Base-by-base conservation (phyloP, 2,797 vertebrate species). In the Bovichtus diacanthus region DNA sequence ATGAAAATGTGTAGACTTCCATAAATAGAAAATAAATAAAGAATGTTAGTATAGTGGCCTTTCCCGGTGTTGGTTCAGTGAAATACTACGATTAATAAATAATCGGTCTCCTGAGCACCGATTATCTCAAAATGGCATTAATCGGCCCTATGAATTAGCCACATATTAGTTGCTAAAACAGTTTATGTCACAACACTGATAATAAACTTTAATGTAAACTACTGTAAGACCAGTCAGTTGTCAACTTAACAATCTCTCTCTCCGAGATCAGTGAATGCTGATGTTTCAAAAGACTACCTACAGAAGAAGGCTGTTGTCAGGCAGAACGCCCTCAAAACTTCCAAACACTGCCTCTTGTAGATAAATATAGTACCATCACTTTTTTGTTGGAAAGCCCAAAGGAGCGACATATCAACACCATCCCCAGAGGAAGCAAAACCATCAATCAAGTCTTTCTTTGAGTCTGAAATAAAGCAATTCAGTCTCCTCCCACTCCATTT, bases 401-500 rank as follows among this genome's bases (percentile, higher is more conserved):
- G 71, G 82, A 84, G 69, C 66, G 76, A 77, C 69, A 76, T 70
- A 84, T 85, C 70, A 56, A 59, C 77, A 78, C 6, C 67, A 29
- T 77, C 78, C 87, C 76, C 71, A 63, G 81, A 79, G 80, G 81
- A 88, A 89, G 78, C 82, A 89, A 89, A 87, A 83, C 83, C 78
- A 84, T 76, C 83, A 87, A 80, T 91, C 89, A 84, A 86, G 63
- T 73, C 73, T 81, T 86, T 88, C 74, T 87, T 87, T 77, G 78
- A 90, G 77, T 88, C 85, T 82, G 83, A 94, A 93, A 83, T 87
- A 89, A 89, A 89, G 76, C 81, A 78, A 74, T 83, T 76, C 80
- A 54, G 72, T 89, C 82, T 90, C 88, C 88, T 87, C 92, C 90
- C 76, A 88, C 89, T 90, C 76, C 68, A 59, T 90, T 87, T 89